Percentiles rank a stretch among this genome's conserved stretches.
phyloP scores from a whole-genome alignment of 1,140 invertebrate genomes.

The Zaprionus gabonicus region DNA sequence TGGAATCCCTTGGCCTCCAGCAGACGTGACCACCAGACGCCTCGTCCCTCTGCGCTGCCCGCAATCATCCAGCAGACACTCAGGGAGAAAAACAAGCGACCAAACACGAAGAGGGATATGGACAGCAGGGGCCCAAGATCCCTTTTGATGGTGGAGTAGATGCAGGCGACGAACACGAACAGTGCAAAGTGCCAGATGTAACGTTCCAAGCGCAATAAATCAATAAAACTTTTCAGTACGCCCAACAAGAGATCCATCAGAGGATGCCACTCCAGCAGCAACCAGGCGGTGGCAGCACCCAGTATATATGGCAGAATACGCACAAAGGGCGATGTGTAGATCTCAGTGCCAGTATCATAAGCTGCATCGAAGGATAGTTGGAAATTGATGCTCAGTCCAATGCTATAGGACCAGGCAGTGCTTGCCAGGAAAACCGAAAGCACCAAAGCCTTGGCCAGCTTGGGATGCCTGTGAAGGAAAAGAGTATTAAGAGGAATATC shows the following conservation, averaged over 20 bases:
- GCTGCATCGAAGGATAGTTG: conserved; percentile 78
- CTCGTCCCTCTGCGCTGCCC: conserved; percentile 71
- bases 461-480: conserved; percentile 60
- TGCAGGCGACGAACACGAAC: conserved; percentile 72
- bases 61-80: conserved; percentile 83
- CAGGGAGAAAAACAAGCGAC: conserved; percentile 73
- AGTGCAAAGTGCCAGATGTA: conserved; percentile 73
- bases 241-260: conserved; percentile 26
- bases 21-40: conserved; percentile 78
- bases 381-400: conserved; percentile 70
- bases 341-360: conserved; percentile 78
- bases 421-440: conserved; percentile 48
- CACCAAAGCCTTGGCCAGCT: conserved; percentile 59
- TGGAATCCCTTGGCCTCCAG: conserved; percentile 80
- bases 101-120: conserved; percentile 73
- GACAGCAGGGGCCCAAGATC: conserved; percentile 67
- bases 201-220: conserved; percentile 53
- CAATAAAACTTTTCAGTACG: neutral
- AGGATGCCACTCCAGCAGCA: conserved; percentile 44
- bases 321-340: conserved; percentile 82
- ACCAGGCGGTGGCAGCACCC: conserved; percentile 74
- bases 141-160: conserved; percentile 76
- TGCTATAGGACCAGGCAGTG: conserved; percentile 66
- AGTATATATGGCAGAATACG: conserved; percentile 77
- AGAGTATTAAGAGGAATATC: neutral